Base-by-base conservation (phyloP, 2,888 invertebrate genomes). In the Adelognathus sp. region DNA sequence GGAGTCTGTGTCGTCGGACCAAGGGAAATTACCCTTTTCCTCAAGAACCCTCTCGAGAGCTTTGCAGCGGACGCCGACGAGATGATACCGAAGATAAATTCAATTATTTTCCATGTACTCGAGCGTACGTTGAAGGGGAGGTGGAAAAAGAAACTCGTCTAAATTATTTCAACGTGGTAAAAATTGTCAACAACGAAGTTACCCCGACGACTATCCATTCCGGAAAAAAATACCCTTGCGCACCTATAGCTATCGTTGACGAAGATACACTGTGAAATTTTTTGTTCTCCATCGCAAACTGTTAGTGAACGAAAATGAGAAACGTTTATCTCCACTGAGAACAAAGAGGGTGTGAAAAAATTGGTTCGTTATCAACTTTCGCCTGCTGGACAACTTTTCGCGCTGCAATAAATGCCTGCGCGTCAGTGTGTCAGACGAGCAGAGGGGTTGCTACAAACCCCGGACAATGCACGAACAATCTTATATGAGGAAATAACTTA, bases 401-500 rank as follows among this genome's bases (percentile, higher is more conserved):
- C 24, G 50, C 64, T 18, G n/a, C 60, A 52, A 66, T 58, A 46
- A 36, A 61, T 33, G 29, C 29, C 36, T n/a, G 50, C 9, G 31
- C 54, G 64, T 52, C 46, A 44, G 67, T 80, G 64, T 60, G 67
- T n/a, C 54, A 52, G 60, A n/a, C 67, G 52, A 29, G 16, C 29
- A 36, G 27, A 33, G 61, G 69, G 58, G n/a, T n/a, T n/a, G n/a
- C n/a, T 70, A 58, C 31, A 31, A 70, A n/a, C n/a, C n/a, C 63
- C 73, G 72, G 66, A 73, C 72, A 76, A 79, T 76, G 64, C 70
- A 56, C 66, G 66, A 31, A 72, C 72, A 76, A 72, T 78, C 78
- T 78, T 76, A 78, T 81, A 76, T 72, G n/a, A n/a, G 70, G 67
- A 76, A 72, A 72, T 78, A 67, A 73, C 74, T 80, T 75, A 69